These are phyloP conservation scores for Ceratina australensis DNA, from an alignment of 1,140 invertebrate genomes.

Conservation along the genomic window DNA sequence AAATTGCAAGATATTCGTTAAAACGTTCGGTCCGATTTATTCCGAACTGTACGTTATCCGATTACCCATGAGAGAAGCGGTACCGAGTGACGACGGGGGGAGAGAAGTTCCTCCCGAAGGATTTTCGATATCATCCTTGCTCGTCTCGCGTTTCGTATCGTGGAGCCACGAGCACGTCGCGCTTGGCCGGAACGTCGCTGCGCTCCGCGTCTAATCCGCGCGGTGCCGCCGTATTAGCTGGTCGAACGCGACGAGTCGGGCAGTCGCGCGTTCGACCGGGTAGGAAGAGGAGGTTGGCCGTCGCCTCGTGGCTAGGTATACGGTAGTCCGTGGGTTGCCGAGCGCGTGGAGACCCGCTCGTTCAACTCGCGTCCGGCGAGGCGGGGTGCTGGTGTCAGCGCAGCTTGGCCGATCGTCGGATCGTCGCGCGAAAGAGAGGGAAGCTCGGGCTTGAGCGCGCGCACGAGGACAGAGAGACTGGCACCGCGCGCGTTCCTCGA, in stretches of 20 bases:
- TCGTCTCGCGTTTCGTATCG: too few species aligned
- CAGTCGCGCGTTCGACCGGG: background rate
- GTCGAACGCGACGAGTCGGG: background rate
- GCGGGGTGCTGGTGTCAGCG: conserved; percentile 1
- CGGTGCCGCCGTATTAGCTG: background rate
- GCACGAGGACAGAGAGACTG: background rate
- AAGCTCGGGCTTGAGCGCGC: background rate
- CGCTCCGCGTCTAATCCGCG: background rate
- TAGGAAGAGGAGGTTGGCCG: background rate
- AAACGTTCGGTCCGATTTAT: too few species aligned
- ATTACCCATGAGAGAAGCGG: too few species aligned
- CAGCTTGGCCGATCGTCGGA: conserved; percentile 13
- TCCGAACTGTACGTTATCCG: too few species aligned
- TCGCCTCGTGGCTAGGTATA: background rate
- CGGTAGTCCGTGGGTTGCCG: too few species aligned
- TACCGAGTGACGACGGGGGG: too few species aligned
- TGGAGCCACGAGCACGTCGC: too few species aligned
- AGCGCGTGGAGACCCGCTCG: too few species aligned
- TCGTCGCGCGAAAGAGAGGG: conserved; percentile 29
- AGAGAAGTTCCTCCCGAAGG: too few species aligned
- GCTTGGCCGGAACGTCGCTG: background rate
- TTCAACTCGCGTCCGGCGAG: background rate
- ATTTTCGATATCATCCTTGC: too few species aligned
- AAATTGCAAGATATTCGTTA: too few species aligned
- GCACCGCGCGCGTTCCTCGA: background rate